These are phyloP conservation scores for Eilema griseolum DNA, from an alignment of 2,888 invertebrate genomes.

Conservation along the genomic window DNA sequence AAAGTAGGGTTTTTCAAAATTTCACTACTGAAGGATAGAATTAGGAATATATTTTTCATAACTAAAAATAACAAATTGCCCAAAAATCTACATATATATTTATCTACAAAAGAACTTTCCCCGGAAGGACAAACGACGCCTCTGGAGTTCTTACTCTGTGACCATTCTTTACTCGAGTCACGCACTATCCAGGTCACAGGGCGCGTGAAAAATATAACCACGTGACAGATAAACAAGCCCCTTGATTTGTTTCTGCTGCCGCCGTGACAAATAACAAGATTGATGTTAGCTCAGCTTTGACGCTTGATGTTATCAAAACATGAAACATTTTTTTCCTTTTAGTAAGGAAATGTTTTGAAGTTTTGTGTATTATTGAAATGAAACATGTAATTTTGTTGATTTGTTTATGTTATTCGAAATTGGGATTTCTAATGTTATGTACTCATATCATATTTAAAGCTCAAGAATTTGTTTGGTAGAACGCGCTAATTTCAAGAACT, in stretches of 20 bases:
- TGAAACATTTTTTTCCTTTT: constrained; percentile 39
- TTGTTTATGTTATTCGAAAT: background rate
- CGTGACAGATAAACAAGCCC: constrained; percentile 63
- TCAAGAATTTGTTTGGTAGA: too few relatives aligned
- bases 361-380: background rate
- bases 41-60: background rate
- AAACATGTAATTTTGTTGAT: background rate
- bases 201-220: constrained; percentile 69
- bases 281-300: constrained; percentile 45
- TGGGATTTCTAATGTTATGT: background rate
- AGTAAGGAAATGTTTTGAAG: constrained; percentile 23
- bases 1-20: too few relatives aligned
- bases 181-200: constrained; percentile 55
- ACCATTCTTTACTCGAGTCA: constrained; percentile 58
- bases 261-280: constrained; percentile 57
- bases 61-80: background rate
- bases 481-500: too few relatives aligned
- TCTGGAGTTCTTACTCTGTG: constrained; percentile 54
- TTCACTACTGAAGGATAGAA: too few relatives aligned
- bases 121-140: constrained; percentile 27
- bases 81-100: background rate
- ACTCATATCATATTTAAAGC: too few relatives aligned
- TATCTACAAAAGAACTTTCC: background rate
- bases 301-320: constrained; percentile 44
- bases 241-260: constrained; percentile 67